A percentile compares a stretch with the other conserved stretches of the same genome.
These are phyloP conservation scores for Diachasma alloeum DNA, from an alignment of 1,140 invertebrate species.

Conservation along the genomic window DNA sequence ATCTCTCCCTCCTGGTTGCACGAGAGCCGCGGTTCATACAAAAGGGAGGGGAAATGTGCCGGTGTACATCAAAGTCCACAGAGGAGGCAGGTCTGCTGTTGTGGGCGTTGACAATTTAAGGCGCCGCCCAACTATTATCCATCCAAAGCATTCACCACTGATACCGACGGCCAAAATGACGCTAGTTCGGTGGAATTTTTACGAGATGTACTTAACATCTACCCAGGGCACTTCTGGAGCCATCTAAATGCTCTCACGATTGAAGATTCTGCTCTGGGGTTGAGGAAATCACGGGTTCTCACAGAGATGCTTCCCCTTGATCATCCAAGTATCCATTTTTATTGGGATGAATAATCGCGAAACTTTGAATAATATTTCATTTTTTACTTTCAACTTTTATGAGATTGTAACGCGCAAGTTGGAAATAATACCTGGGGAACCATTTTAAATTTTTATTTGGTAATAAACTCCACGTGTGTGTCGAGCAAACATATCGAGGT, in stretches of 20 bases:
- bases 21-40: neutral
- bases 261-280: neutral
- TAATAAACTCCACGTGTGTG: neutral
- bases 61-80: slow-evolving; percentile 41
- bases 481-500: neutral
- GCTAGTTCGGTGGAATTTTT: slow-evolving; percentile 61
- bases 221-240: slow-evolving; percentile 8
- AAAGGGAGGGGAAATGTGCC: slow-evolving; percentile 27
- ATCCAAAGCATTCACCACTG: slow-evolving; percentile 18
- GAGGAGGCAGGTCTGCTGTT: slow-evolving; percentile 14
- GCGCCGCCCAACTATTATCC: slow-evolving; percentile 20
- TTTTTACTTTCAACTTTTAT: neutral
- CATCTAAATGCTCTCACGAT: slow-evolving; percentile 2
- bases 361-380: too few species aligned
- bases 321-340: neutral
- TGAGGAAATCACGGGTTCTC: neutral
- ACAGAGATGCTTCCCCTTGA: neutral
- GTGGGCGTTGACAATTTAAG: slow-evolving; percentile 22
- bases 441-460: neutral
- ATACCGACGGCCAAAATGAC: slow-evolving; percentile 55
- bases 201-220: slow-evolving; percentile 62
- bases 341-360: too few species aligned
- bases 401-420: neutral
- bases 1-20: slow-evolving; percentile 6
- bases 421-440: neutral